Base-by-base conservation (phyloP, 2,113 vertebrate species). In the Nibea coibor region DNA sequence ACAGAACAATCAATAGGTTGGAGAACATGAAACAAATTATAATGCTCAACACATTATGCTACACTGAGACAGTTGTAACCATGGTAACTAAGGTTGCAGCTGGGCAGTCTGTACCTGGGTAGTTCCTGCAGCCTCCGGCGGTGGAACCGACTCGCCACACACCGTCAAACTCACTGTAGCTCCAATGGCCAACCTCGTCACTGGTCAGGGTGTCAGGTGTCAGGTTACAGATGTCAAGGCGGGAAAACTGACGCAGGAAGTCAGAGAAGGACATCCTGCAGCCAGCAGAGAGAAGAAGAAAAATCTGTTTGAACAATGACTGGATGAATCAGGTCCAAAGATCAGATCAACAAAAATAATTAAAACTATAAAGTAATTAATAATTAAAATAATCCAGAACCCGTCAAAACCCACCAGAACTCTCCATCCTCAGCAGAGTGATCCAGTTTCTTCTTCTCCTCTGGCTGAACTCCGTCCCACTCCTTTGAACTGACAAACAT, bases 151-250 rank as follows among this genome's bases (percentile, higher is more conserved):
- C 73, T 0, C 77, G 88, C 96, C 97, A 96, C 61, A 61, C 69
- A 10, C 96, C 95, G 0, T 88, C 91, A 22, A 95, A 95, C 53
- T 96, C 71, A 1, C 91, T 80, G 62, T 91, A 72, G 72, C 83
- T 92, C 96, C 96, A 96, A n/a, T 89, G 94, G 6, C 83, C 87
- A n/a, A 90, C 50, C 9, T 91, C 28, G 0, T 91, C 72, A 0
- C 75, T 93, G 35, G 79, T 93, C 81, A 97, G 76, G 0, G 94
- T 94, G 75, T 97, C 95, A 0, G 95, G 96, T 16, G 94, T 94
- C 85, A 96, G 84, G 85, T 81, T 96, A 80, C 97, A 97, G 87
- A 97, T 95, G 80, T 97, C 96, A 58, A 97, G 89, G 0, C 68
- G 81, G 10, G 95, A 95, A 69, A 95, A 97, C 8, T 97, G 94